Base-by-base conservation (phyloP, 2,888 invertebrate species). In the Drosophila merina region DNA sequence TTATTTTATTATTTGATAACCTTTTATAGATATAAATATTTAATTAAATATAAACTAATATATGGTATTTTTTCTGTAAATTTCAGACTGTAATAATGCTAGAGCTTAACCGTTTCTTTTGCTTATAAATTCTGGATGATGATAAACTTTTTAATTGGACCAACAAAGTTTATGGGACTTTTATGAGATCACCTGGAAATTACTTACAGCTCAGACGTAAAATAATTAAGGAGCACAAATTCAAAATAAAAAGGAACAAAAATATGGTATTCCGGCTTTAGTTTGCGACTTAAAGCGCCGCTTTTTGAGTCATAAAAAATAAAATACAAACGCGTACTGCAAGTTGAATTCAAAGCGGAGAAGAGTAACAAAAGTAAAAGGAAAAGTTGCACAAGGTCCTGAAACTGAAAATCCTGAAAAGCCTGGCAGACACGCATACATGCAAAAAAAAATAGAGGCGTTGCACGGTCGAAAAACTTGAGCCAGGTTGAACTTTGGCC, bases 401-500 rank as follows among this genome's bases (percentile, higher is more conserved):
- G 62, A 25, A 60, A 49, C 54, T 6, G 62, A 25, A 60, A 49
- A n/a, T 50, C 36, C 52, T 14, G 30, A 5, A 55, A 48, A 42
- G 20, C 45, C 48, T 12, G 30, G 44, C 54, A 66, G 36, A 42
- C 20, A 40, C 9, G 42, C 45, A 55, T 12, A 49, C 8, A 45
- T 31, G 50, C 57, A 44, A 44, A 54, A 64, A 64, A 14, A 74
- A 77, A 75, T 74, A 72, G 86, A 25, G 88, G 75, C 88, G 79
- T 79, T 83, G 66, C 76, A 83, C 68, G 84, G 81, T 74, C 76
- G 76, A 77, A 72, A 73, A 85, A 85, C 85, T 87, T 87, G 74
- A 72, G 75, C 63, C 62, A 57, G 49, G 72, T 68, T 88, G 83
- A 88, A 87, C 82, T 84, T 82, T 85, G 75, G 86, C 75, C 83